Conservation (phyloP, 2,888 invertebrate genomes). For the Drosophila lutescens region DNA sequence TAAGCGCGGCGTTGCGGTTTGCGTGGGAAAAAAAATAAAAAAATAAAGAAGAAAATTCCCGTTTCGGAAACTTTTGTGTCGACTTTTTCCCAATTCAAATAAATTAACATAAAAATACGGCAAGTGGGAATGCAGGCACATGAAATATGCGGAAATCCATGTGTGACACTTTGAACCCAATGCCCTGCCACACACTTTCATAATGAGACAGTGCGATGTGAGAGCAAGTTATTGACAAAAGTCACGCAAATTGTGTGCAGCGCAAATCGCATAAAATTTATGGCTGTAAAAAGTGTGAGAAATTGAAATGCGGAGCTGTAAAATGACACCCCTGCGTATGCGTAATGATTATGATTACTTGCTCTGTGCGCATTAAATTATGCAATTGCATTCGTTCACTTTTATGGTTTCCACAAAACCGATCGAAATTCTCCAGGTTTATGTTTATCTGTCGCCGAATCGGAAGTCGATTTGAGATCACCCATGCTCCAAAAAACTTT, state of each 20-base stretch:
- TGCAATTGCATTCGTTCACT: constrained; percentile 53
- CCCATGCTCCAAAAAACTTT: background rate
- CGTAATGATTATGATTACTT: constrained; percentile 72
- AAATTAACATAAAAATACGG: constrained; percentile 76
- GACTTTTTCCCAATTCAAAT: constrained; percentile 57
- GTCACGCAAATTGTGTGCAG: constrained; percentile 69
- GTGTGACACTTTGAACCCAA: constrained; percentile 59
- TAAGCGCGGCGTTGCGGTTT: constrained; percentile 52
- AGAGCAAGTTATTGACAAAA: constrained; percentile 73
- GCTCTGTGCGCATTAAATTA: constrained; percentile 76
- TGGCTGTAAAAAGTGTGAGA: constrained; percentile 64
- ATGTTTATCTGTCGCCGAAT: too few species aligned
- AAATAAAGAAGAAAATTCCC: constrained; percentile 46
- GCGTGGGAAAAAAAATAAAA: constrained; percentile 15
- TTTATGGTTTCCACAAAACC: constrained; percentile 20
- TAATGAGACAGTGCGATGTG: constrained; percentile 63
- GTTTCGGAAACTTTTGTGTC: constrained; percentile 52
- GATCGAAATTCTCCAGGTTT: constrained; percentile 8
- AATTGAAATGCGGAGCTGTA: constrained; percentile 69
- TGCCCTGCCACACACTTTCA: constrained; percentile 23
- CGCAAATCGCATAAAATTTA: constrained; percentile 51
- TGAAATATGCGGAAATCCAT: constrained; percentile 76
- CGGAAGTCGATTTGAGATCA: background rate
- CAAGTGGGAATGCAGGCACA: constrained; percentile 61
- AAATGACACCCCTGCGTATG: constrained; percentile 49